Base-by-base conservation (phyloP, 2,797 vertebrate genomes). In the Parauchenoglanis punctatus region DNA sequence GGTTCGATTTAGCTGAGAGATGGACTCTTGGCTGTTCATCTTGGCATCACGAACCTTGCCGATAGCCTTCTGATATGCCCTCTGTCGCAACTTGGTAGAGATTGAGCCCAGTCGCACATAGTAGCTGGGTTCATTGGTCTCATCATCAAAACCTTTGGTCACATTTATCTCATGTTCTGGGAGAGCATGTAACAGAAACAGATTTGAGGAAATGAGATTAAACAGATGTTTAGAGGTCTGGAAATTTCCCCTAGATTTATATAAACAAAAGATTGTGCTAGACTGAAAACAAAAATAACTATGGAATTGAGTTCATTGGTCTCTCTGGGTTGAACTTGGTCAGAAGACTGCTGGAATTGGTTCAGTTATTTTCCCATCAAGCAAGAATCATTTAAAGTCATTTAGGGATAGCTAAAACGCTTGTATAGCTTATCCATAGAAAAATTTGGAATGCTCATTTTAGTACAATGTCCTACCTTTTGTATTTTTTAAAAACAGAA, bases 61-160 rank as follows among this genome's bases (percentile, higher is more conserved):
- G 88, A 98, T 56, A 15, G 98, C 96, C 92, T 96, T 96, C 72
- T 95, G 94, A 93, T 98, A 99, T 15, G 96, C 95, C 89, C 97
- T 95, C 85, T 93, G 92, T 7, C 96, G 95, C 65, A 99, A 90
- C 90, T 98, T 98, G 76, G 93, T 94, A 87, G 97, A 98, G n/a
- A 99, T 93, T 5, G 96, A 97, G n/a, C 97, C 97, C 89, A 99
- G 91, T 77, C 98, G 95, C 67, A 97, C 35, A 0, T 97, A 98
- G 92, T 96, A 98, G 93, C 96, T 98, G 67, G 92, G 92, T 88
- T 96, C 95, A 70, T 94, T 94, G 85, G 91, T 40, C 78, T 81
- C 89, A 3, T 35, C 49, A 85, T 97, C 96, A 89, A 96, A 97
- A 81, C 95, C 96, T 92, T 95, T 93, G 7, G 94, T 86, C 0